Base-by-base conservation (phyloP, 2,797 vertebrate genomes). In the Cuculus canorus region DNA sequence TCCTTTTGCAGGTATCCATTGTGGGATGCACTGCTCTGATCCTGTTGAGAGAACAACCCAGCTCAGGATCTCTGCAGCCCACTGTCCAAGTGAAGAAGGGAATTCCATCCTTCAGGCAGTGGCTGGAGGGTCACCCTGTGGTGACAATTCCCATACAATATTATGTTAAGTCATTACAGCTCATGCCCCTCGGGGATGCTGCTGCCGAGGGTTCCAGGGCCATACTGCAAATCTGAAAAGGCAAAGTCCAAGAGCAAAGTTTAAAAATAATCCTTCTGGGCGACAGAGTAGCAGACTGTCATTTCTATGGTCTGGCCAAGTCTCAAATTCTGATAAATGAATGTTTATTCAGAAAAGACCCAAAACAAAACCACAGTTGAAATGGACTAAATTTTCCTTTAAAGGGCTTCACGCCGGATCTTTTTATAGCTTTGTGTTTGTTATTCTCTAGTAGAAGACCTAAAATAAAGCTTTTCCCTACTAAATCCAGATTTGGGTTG, bases 321-420 rank as follows among this genome's bases (percentile, higher is more conserved):
- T 63, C 76, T 86, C 82, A 82, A 9, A 32, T 80, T 63, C 82
- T 95, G 91, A 93, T 92, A 96, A 76, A 96, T 75, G 73, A 85
- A 75, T 97, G 91, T 95, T 95, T 96, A 82, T 90, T 77, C 96
- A 95, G 82, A 92, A 95, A 94, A 92, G 77, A 93, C 88, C 90
- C 92, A 95, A 95, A 96, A 93, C 90, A 93, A 95, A 95, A 54
- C 37, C 68, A 61, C 17, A 83, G 91, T 70, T 72, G 87, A 92
- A 92, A 83, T 8, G 10, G 86, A 47, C 45, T 85, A 32, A 32
- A 48, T 95, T 96, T 90, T 82, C 93, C 95, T 94, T 96, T 96
- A 96, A 96, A 96, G 90, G 95, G 32, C 78, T 95, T 71, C 35
- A 60, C 4, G 0, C 1, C 1, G 60, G 37, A 80, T 86, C 90